phyloP scores from a whole-genome alignment of 1,140 invertebrate species.

The Halotydeus destructor region DNA sequence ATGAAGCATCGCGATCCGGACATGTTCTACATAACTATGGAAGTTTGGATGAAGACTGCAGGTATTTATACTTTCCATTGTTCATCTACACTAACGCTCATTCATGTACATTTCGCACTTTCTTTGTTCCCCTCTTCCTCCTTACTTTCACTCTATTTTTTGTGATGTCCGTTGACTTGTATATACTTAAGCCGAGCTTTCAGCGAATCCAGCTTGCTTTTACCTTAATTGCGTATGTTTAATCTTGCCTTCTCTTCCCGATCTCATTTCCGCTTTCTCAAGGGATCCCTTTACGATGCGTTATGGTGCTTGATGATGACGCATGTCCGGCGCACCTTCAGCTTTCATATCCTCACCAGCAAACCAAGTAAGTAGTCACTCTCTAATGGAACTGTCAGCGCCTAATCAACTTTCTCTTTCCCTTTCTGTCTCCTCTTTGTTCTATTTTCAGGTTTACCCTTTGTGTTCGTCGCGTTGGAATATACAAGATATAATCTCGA shows the following conservation, averaged over 20 bases:
- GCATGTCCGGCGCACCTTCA: conserved; percentile 64
- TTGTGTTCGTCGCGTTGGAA: no score
- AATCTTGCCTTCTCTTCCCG: no score
- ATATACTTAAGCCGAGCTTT: not conserved
- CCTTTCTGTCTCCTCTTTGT: not conserved
- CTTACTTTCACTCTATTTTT: conserved; percentile 1
- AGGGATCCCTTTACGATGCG: conserved; percentile 44
- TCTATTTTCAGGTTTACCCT: not conserved
- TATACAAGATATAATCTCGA: no score
- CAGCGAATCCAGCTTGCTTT: not conserved
- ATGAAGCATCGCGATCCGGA: conserved; percentile 75
- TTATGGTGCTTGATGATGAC: conserved; percentile 64
- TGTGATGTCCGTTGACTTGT: not conserved
- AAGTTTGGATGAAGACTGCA: conserved; percentile 47
- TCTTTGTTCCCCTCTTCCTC: conserved; percentile 1
- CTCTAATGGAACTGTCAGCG: no score
- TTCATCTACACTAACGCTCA: no score
- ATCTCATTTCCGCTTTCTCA: conserved; percentile 9
- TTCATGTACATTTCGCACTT: not conserved
- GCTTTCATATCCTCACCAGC: conserved; percentile 69
- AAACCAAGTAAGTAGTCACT: conserved; percentile 55
- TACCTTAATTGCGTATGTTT: no score
- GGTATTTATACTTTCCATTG: no score
- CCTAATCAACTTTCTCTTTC: not conserved
- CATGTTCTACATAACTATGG: conserved; percentile 81